A percentile compares a stretch with the other conserved stretches of the same genome.
Conservation (phyloP, 1,140 invertebrate species). For the Copidosoma floridanum region DNA sequence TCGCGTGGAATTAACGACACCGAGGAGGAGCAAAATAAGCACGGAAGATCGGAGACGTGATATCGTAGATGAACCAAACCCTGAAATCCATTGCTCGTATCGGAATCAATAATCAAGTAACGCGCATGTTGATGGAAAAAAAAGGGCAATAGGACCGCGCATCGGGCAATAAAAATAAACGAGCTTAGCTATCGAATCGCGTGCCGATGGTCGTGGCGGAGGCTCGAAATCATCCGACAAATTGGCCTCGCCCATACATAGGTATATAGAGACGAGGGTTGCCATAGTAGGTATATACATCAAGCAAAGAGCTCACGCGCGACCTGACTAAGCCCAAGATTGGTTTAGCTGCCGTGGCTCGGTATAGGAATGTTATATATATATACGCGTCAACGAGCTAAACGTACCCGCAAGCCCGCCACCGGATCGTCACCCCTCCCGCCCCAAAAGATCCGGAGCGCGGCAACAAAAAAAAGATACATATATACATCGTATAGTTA, state of each 20-base stretch:
- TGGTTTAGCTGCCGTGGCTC: slow-evolving; percentile 55
- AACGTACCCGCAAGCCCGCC: slow-evolving; percentile 33
- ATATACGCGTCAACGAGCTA: slow-evolving; percentile 53
- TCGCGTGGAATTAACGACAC: slow-evolving; percentile 46
- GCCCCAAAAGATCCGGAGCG: not conserved
- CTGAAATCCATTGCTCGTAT: too few relatives aligned
- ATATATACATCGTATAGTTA: not conserved
- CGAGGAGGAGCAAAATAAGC: slow-evolving; percentile 42
- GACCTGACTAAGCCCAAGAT: slow-evolving; percentile 52
- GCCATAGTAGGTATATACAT: too few relatives aligned
- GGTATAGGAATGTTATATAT: slow-evolving; percentile 41
- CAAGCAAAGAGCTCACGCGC: slow-evolving; percentile 42
- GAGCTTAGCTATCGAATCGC: slow-evolving; percentile 32
- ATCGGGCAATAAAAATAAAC: slow-evolving; percentile 12
- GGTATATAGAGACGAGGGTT: too few relatives aligned
- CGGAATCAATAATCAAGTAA: too few relatives aligned
- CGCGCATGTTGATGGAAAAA: not conserved
- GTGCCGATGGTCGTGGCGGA: slow-evolving; percentile 8
- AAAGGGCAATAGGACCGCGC: slow-evolving; percentile 23
- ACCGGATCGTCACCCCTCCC: slow-evolving; percentile 1
- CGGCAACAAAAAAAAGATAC: slow-evolving; percentile 8
- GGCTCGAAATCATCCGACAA: slow-evolving; percentile 49
- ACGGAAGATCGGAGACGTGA: not conserved
- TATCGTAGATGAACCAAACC: too few relatives aligned
- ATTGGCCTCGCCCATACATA: slow-evolving; percentile 41